Evolutionary conservation across 2,113 vertebrate genomes (phyloP), one percentile per base, ranked within the genome.

Genomic region (Falco punctatus): DNA sequence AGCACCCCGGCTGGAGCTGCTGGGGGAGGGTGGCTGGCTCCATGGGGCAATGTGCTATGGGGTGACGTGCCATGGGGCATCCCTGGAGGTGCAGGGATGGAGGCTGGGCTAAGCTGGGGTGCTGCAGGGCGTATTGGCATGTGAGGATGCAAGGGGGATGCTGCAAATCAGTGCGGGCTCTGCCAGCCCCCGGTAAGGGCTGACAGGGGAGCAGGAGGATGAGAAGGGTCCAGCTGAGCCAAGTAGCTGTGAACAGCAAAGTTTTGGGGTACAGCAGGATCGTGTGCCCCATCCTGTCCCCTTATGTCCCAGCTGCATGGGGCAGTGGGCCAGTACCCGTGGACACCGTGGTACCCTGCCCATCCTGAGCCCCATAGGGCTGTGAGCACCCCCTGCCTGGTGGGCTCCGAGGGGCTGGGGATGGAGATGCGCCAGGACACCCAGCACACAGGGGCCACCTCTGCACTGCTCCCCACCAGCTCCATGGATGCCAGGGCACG

Each of bases 81-180:
- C 17, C 30, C 17, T 1, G 5, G 27, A 26, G 28, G 6, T 33
- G 40, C 46, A 67, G 40, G 54, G 66, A 27, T 40, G 73, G 55
- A 79, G 48, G 30, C 16, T 51, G 67, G 26, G 59, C 48, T 69
- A 48, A 22, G 20, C 10, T 2, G 2, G 32, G 30, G 10, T 35
- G 40, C 27, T 42, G 20, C 0, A 5, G 32, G 30, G 6, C 7
- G 0, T 2, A 5, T 23, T 38, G 59, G 42, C 30, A 26, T 1
- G 10, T 2, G 3, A 46, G 49, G 81, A 15, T 3, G 10, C 27
- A 23, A 14, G 32, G n/a, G 17, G 32, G 40, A 78, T 16, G 32
- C 49, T 10, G 20, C 27, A 42, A 54, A 8, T 15, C 38, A 24
- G 42, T 0, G 1, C 16, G 71, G 64, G 44, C 51, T 58, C 65